Evolutionary conservation across 2,888 invertebrate genomes (phyloP).

Genomic region (Limenitis camilla): DNA sequence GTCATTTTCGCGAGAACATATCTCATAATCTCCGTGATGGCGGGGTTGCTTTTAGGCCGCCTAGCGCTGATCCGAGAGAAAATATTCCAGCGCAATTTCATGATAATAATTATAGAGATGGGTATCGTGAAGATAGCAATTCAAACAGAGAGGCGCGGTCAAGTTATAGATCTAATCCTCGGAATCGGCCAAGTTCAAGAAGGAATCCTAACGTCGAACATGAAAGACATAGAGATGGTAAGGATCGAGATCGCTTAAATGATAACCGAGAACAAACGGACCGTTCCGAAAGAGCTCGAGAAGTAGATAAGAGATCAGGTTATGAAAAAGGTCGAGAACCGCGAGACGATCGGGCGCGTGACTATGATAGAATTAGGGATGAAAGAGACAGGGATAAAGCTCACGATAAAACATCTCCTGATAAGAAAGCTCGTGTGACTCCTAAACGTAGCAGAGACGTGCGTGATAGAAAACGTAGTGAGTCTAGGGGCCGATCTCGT

Average conservation of each 20-base stretch:
- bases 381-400: constrained; percentile 56
- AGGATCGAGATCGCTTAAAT: constrained; percentile 57
- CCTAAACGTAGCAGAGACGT: constrained; percentile 57
- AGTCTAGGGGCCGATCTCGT: constrained; percentile 62
- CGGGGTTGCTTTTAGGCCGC: constrained; percentile 50
- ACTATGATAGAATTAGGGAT: constrained; percentile 43
- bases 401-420: constrained; percentile 57
- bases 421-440: constrained; percentile 52
- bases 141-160: constrained; percentile 46
- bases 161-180: constrained; percentile 45
- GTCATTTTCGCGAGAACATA: constrained; percentile 52
- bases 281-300: constrained; percentile 57
- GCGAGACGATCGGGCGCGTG: constrained; percentile 46
- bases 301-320: constrained; percentile 46
- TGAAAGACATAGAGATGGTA: constrained; percentile 53
- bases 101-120: constrained; percentile 58
- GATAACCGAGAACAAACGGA: constrained; percentile 58
- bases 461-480: constrained; percentile 61
- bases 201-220: constrained; percentile 55
- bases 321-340: constrained; percentile 50
- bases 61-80: constrained; percentile 57
- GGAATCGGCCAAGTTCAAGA: constrained; percentile 49
- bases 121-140: constrained; percentile 52
- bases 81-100: constrained; percentile 44
- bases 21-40: constrained; percentile 56